Evolutionary conservation across 2,113 vertebrate species (phyloP), one percentile per base, ranked within the genome.

Genomic region (Corydoras maculifer): DNA sequence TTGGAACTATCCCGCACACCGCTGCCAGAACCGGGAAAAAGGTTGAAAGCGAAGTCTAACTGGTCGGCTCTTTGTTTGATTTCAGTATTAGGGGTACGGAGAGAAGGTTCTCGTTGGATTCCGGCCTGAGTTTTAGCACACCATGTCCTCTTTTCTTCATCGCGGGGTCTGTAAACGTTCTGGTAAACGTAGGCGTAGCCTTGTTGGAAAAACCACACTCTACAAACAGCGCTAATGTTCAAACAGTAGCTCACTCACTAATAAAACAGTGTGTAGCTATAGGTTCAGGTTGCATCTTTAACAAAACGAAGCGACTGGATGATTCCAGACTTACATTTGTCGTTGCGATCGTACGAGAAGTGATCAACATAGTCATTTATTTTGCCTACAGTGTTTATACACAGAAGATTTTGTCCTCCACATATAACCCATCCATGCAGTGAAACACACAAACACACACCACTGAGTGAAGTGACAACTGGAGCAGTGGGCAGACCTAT

Each of bases 11-110:
- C 62, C 58, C 59, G 30, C 51, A 29, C 2, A 7, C 13, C 62
- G 58, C 49, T 60, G 69, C 78, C 75, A 80, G 77, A 72, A 73
- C 68, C 75, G 25, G 69, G 76, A 32, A 69, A 79, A 65, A 72
- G 50, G 58, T 74, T 68, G 64, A 79, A 79, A 76, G 70, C 32
- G 54, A 79, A 72, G 61, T 72, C 55, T 77, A 69, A 75, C 75
- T 75, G 63, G 61, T 80, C 68, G 57, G 49, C 64, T 61, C 58
- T 62, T 61, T 79, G 78, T 74, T 76, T 73, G 70, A 75, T 70
- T 69, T 70, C 53, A 43, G 55, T 69, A 69, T 79, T 80, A 69
- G 73, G 72, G 72, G 58, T 55, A 69, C 55, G 59, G 61, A 61
- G 69, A 66, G 75, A 63, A 75, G 67, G 68, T 62, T 65, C 75